Evolutionary conservation across 2,113 vertebrate genomes (phyloP), one percentile per base, ranked within the genome.

Genomic region (Beaufortia kweichowensis): DNA sequence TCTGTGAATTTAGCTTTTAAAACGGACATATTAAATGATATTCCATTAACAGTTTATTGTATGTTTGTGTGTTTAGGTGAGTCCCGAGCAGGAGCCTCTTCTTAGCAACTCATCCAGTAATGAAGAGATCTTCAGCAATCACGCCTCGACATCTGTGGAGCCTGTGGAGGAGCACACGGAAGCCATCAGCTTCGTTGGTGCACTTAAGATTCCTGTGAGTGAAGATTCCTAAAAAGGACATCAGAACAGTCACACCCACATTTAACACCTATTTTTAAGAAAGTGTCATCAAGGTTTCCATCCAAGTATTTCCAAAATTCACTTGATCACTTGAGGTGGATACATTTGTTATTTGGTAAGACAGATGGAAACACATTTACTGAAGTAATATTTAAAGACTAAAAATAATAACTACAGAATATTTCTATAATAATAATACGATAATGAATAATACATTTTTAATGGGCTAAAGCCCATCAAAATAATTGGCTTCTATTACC

Each of bases 151-250:
- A 0, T 3, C 28, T 0, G 86, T 77, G 15, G 92, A 91, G 12
- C 43, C 79, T 0, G 4, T 39, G 0, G 85, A 75, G 62, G 90
- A 93, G 3, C 84, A 92, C 28, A 84, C 88, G 0, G 86, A 92
- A 60, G 95, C 96, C 86, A 98, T 99, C 85, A 96, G 95, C 84
- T 99, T 99, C 88, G 46, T 90, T 0, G 93, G 89, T 3, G 97
- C 96, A 0, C 94, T 99, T n/a, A 82, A 82, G 53, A 99, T 99
- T 76, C 97, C 97, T 0, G 97, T 99, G 86, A 95, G 96, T 86
- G 14, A 8, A 53, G 21, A 19, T 53, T 53, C 48, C 48, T 19
- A 6, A 4, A 53, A 53, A 53, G 39, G 17, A 46, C 63, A 66
- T n/a, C 17, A 68, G 46, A 50, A 5, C 65, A 14, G 4, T 14